Base-by-base conservation (phyloP, 2,888 invertebrate genomes). In the Elmis aenea region DNA sequence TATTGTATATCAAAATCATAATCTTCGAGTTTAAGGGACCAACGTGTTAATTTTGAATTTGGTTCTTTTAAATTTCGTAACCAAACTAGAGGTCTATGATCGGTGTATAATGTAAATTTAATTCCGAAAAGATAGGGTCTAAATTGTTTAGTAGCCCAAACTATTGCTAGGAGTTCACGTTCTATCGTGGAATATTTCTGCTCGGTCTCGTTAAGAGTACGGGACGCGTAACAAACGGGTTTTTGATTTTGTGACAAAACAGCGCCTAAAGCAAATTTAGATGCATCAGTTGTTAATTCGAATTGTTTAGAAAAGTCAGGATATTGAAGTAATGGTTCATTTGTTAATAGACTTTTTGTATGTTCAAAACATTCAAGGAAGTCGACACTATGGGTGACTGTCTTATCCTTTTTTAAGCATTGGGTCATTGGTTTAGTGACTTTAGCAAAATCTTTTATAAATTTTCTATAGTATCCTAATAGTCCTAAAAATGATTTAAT, bases 401-500 rank as follows among this genome's bases (percentile, higher is more conserved):
- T 25, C 2, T 13, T 18, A 2, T 13, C 13, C 12, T 33, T 33
- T 13, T 33, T 33, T 8, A 33, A 13, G 10, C 26, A 33, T 13
- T 5, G 3, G 8, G 33, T 33, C 13, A 33, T 10, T 6, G 11
- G 11, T 20, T 16, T 26, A 6, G 26, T 26, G 18, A 33, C 8
- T 33, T n/a, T n/a, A n/a, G n/a, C n/a, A n/a, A n/a, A n/a, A n/a
- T n/a, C n/a, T n/a, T n/a, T n/a, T n/a, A n/a, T n/a, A n/a, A n/a
- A n/a, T n/a, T n/a, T n/a, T n/a, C n/a, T n/a, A n/a, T n/a, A n/a
- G n/a, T n/a, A n/a, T 26, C 52, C 47, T 2, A 42, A n/a, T 13
- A 49, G 24, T 20, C 49, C 46, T 23, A 57, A 25, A 31, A 59
- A 57, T 13, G 36, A 29, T 52, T 54, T 54, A 2, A 58, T 51